A percentile compares a stretch with the other conserved stretches of the same genome.
phyloP scores from a whole-genome alignment of 2,888 invertebrate genomes.

The Caenorhabditis sp. region DNA sequence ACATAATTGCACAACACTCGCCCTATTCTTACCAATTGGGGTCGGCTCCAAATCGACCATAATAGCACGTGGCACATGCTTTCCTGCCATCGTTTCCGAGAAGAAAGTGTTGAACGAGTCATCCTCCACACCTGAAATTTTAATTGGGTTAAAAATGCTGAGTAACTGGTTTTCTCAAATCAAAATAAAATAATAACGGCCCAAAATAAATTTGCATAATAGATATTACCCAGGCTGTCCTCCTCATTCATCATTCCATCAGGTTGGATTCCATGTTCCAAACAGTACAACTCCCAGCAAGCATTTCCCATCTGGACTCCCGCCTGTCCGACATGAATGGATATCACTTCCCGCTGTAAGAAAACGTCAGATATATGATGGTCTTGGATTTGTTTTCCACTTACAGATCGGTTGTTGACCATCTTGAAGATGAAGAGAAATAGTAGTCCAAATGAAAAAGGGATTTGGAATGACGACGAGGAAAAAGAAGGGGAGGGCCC shows the following conservation, averaged over 20 bases:
- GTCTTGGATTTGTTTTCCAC: slow-evolving; percentile 30
- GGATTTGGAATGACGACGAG: slow-evolving; percentile 32
- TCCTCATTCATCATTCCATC: slow-evolving; percentile 83
- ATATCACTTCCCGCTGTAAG: slow-evolving; percentile 78
- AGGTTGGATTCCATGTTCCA: slow-evolving; percentile 86
- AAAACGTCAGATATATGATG: neutral
- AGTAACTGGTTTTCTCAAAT: no score
- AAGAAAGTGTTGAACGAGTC: slow-evolving; percentile 91
- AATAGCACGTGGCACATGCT: slow-evolving; percentile 85
- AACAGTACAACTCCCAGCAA: slow-evolving; percentile 86
- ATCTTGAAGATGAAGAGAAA: slow-evolving; percentile 33
- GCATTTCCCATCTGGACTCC: slow-evolving; percentile 84
- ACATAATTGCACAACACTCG: slow-evolving; percentile 55
- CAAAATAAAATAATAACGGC: no score
- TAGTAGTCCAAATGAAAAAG: slow-evolving; percentile 15
- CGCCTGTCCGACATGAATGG: slow-evolving; percentile 80
- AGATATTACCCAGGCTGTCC: slow-evolving; percentile 56
- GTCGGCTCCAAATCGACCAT: slow-evolving; percentile 79
- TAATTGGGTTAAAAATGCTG: neutral
- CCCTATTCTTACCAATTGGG: slow-evolving; percentile 71
- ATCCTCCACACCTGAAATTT: slow-evolving; percentile 86
- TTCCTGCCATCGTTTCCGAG: slow-evolving; percentile 88
- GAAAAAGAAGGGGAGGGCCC: slow-evolving; percentile 19
- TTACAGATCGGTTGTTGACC: slow-evolving; percentile 69
- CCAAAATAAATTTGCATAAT: no score